Evolutionary conservation across 2,888 invertebrate genomes (phyloP), one percentile per base, ranked within the genome.

Genomic region (Thereva unica): DNA sequence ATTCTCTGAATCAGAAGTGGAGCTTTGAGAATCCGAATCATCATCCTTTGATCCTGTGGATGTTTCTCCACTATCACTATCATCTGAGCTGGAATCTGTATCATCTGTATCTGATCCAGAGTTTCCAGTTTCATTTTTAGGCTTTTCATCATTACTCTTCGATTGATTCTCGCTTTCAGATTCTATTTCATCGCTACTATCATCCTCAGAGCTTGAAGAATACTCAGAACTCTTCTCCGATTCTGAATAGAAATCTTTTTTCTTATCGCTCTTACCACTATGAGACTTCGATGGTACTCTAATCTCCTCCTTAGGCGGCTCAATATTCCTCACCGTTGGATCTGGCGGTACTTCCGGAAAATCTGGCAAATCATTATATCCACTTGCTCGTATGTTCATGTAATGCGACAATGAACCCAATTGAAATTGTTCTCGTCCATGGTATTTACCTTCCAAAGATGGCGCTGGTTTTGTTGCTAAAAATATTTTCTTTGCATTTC

Each of bases 351-450:
- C 83, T 57, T 85, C 85, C 0, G 98, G 97, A 78, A 94, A 92
- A 1, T 85, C 79, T 0, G 97, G 96, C 72, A 99, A 84, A 67
- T 95, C 88, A 70, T 92, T 89, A 83, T 99, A 99, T 4, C 95
- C 97, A 44, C 83, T 85, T 1, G 96, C 93, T 67, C 90, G 85
- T 74, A 87, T 84, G 75, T 97, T 96, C 68, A 98, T 85, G 78
- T 95, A 94, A 83, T 97, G 97, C 0, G 98, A 97, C 64, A 99
- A 82, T 0, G 97, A 94, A 2, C 98, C 97, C 75, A 99, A 83
- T 73, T 97, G 97, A 80, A 89, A 95, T 74, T 91, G 89, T 78
- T 92, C 92, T 45, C 92, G 86, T 74, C 91, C 90, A 82, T 89
- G 89, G 75, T 92, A 92, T 76, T 88, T 89, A 53, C 95, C 94